phyloP scores from a whole-genome alignment of 2,113 vertebrate species.

The Datnioides undecimradiatus region DNA sequence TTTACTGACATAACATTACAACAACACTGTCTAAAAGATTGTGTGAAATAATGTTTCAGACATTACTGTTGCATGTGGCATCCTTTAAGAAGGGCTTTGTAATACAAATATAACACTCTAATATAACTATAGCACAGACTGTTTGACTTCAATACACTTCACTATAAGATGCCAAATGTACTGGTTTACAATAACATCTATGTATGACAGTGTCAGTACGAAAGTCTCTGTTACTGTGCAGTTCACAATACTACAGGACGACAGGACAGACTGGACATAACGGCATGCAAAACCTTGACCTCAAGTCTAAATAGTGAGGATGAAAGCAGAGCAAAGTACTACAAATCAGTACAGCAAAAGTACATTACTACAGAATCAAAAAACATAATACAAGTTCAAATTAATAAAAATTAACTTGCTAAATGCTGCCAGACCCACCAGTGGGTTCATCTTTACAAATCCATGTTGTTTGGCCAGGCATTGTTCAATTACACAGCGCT shows the following conservation, averaged over 20 bases:
- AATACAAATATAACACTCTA: conserved; percentile 21
- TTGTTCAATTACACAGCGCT: neutral
- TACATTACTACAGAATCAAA: conserved; percentile 16
- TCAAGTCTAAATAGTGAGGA: conserved; percentile 25
- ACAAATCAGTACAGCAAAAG: conserved; percentile 33
- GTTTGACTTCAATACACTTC: conserved; percentile 8
- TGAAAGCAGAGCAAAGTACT: conserved; percentile 28
- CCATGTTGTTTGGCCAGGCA: neutral
- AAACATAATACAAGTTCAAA: conserved; percentile 28
- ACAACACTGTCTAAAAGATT: conserved; percentile 23
- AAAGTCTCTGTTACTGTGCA: conserved; percentile 16
- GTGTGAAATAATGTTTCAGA: too few species aligned
- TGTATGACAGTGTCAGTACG: conserved; percentile 10
- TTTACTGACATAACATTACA: conserved; percentile 14
- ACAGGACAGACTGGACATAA: conserved; percentile 21
- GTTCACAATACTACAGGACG: conserved; percentile 28
- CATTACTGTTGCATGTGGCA: conserved; percentile 7
- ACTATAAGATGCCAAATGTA: conserved; percentile 38
- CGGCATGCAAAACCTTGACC: conserved; percentile 48
- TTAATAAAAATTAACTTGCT: conserved; percentile 11
- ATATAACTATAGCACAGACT: conserved; percentile 26
- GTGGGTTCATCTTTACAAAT: conserved; percentile 10
- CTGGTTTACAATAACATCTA: conserved; percentile 41
- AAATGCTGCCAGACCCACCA: conserved; percentile 36
- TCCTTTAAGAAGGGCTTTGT: conserved; percentile 23